Percentiles rank a stretch among this genome's conserved stretches.
These are phyloP conservation scores for Neosalanx taihuensis DNA, from an alignment of 2,797 vertebrate species.

Conservation along the genomic window DNA sequence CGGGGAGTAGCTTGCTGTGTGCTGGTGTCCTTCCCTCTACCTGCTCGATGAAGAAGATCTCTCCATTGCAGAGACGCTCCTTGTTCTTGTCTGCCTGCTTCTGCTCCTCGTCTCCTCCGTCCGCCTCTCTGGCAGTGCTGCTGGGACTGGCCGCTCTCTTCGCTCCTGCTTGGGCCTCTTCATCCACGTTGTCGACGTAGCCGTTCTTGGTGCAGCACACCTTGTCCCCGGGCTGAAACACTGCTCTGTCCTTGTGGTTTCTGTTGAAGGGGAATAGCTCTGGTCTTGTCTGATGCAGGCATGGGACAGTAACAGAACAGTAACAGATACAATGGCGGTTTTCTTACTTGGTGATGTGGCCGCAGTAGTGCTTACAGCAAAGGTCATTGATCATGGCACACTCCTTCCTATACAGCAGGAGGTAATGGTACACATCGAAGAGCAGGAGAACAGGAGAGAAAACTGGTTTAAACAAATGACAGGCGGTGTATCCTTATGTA, in stretches of 20 bases:
- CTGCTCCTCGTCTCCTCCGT: background rate
- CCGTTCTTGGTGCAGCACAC: slow-evolving; percentile 78
- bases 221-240: slow-evolving; percentile 75
- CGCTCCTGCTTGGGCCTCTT: background rate
- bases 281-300: background rate
- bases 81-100: background rate
- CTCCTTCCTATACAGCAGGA: slow-evolving; percentile 66
- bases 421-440: background rate
- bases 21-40: slow-evolving; percentile 43
- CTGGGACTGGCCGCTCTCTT: background rate
- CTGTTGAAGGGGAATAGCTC: slow-evolving; percentile 42
- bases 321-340: background rate
- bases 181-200: slow-evolving; percentile 59
- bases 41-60: slow-evolving; percentile 77
- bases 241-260: slow-evolving; percentile 51
- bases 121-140: background rate
- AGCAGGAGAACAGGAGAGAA: background rate
- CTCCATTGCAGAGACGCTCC: slow-evolving; percentile 78
- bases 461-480: background rate
- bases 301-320: background rate
- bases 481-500: background rate
- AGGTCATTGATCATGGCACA: slow-evolving; percentile 80
- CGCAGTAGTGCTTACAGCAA: slow-evolving; percentile 76
- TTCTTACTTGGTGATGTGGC: slow-evolving; percentile 71
- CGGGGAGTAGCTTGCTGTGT: background rate